Percentiles rank a stretch among this genome's conserved stretches.
phyloP scores from a whole-genome alignment of 2,113 vertebrate species.

The Cariama cristata region DNA sequence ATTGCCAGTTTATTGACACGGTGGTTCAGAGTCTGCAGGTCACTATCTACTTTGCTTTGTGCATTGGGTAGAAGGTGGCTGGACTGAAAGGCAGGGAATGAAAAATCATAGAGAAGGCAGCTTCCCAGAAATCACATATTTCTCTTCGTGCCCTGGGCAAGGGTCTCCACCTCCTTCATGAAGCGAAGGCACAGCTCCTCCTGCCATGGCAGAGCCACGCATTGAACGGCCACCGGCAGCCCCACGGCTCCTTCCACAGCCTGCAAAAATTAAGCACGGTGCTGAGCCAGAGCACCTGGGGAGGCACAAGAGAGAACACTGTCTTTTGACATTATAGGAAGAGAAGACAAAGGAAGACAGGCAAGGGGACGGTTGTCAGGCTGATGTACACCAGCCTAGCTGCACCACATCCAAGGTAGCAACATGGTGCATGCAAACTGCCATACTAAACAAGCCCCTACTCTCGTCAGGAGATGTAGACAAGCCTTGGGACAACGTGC shows the following conservation, averaged over 20 bases:
- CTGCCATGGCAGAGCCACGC: neutral
- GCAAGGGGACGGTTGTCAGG: neutral
- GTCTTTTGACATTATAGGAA: neutral
- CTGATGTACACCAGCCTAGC: neutral
- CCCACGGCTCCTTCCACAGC: neutral
- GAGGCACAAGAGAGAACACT: neutral
- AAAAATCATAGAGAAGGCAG: neutral
- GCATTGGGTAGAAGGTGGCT: neutral
- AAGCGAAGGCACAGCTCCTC: slow-evolving; percentile 41
- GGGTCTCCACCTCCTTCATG: slow-evolving; percentile 21
- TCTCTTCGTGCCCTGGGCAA: fast-evolving
- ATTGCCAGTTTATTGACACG: neutral
- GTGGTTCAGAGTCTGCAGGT: neutral
- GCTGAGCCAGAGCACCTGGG: neutral
- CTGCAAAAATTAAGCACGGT: neutral
- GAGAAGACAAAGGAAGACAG: neutral
- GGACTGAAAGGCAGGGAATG: neutral
- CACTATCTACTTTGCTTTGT: neutral
- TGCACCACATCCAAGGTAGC: neutral
- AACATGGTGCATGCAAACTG: fast-evolving
- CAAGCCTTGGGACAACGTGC: neutral
- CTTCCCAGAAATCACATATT: neutral
- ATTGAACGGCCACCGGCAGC: neutral
- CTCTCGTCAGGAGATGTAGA: neutral
- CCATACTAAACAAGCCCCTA: fast-evolving